Percentiles rank a stretch among this genome's conserved stretches.
Evolutionary conservation across 2,113 vertebrate genomes (phyloP).

Genomic region (Paratilapia polleni): DNA sequence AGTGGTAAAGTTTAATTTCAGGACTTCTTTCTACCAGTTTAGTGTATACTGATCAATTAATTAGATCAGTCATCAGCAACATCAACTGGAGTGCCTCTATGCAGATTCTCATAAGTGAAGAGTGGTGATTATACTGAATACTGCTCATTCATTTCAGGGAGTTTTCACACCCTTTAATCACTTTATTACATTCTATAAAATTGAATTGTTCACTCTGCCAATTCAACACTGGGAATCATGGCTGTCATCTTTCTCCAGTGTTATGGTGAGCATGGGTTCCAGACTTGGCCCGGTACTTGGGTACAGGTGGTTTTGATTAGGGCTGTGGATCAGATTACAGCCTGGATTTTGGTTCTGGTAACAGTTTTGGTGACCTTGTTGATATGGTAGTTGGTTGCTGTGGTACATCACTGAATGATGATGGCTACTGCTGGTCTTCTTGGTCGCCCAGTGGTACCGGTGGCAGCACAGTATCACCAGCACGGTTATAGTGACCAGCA

Average conservation of each 20-base stretch:
- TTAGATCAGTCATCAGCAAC: constrained; percentile 21
- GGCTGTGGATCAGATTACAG: constrained; percentile 57
- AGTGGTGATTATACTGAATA: not conserved
- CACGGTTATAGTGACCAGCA: constrained; percentile 91
- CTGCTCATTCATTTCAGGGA: not conserved
- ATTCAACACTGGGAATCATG: constrained; percentile 86
- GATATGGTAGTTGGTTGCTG: constrained; percentile 63
- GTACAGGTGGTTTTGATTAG: constrained; percentile 86
- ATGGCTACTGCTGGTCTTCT: constrained; percentile 86
- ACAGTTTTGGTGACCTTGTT: constrained; percentile 48
- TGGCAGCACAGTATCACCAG: constrained; percentile 94
- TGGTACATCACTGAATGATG: constrained; percentile 74
- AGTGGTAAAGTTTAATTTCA: constrained; percentile 10
- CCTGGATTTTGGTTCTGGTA: constrained; percentile 64
- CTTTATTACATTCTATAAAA: constrained; percentile 21
- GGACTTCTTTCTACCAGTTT: constrained; percentile 78
- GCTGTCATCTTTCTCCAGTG: constrained; percentile 91
- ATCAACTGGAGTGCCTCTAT: constrained; percentile 12
- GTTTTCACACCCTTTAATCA: not conserved
- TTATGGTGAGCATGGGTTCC: constrained; percentile 95
- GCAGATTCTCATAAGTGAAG: constrained; percentile 17
- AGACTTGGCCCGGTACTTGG: constrained; percentile 83
- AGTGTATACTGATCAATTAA: constrained; percentile 32
- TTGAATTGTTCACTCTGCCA: not conserved
- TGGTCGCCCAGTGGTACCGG: constrained; percentile 94